Evolutionary conservation across 2,797 vertebrate species (phyloP).

Genomic region (Falco naumanni): DNA sequence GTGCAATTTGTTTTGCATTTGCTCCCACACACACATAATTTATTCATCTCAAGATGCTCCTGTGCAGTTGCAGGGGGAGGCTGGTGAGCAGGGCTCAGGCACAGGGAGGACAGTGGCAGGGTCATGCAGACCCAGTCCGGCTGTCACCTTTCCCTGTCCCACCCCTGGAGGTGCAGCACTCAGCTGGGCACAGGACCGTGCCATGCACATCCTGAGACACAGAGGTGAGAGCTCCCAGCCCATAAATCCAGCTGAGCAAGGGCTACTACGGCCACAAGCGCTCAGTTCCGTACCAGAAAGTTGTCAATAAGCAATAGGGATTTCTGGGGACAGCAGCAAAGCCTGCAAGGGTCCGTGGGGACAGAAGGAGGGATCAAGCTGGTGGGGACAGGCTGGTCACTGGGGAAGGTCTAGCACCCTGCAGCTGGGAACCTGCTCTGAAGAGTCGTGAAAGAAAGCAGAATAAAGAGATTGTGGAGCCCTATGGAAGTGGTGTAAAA

Average conservation of each 20-base stretch:
- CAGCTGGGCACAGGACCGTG: fast-evolving
- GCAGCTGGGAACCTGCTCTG: not conserved
- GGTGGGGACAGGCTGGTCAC: not conserved
- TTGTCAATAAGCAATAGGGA: not conserved
- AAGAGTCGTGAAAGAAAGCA: not conserved
- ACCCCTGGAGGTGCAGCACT: not conserved
- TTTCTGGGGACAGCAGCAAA: not conserved
- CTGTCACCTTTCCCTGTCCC: not conserved
- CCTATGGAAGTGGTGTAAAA: not conserved
- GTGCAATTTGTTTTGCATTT: not conserved
- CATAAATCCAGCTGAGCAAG: not conserved
- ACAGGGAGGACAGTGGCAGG: not conserved
- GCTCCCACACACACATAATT: not conserved
- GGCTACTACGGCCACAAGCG: not conserved
- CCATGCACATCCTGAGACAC: not conserved
- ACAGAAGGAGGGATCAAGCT: not conserved
- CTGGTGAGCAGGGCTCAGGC: not conserved
- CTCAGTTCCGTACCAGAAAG: not conserved
- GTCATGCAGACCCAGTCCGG: fast-evolving
- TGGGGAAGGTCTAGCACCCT: not conserved
- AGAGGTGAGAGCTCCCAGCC: not conserved
- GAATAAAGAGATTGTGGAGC: not conserved
- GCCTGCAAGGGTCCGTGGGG: not conserved
- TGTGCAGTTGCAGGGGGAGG: not conserved
- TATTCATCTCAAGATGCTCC: not conserved